Conservation (phyloP, 92 coral and sea anemone species). For the Parazoanthus atlanticus region DNA sequence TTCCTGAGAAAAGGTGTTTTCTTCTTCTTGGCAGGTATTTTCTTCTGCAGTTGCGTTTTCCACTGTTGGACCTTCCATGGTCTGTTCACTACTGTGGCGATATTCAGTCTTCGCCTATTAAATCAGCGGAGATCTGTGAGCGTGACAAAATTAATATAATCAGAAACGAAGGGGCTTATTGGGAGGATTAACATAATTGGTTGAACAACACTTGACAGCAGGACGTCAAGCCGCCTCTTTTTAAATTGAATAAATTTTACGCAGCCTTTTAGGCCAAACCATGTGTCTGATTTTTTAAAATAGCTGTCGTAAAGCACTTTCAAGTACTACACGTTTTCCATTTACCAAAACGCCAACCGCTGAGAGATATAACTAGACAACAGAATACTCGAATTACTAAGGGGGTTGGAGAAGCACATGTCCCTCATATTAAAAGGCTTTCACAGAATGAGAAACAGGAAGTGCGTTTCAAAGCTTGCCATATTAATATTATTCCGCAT, state of each 20-base stretch:
- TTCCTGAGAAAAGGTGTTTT: not conserved
- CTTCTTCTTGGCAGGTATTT: not conserved
- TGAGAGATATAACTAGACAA: not conserved
- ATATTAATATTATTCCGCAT: not conserved
- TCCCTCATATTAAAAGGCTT: not conserved
- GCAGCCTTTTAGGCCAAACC: not conserved
- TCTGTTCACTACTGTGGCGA: not conserved
- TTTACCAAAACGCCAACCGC: not conserved
- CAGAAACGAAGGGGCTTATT: not conserved
- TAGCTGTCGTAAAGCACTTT: not conserved
- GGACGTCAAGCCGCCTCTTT: not conserved
- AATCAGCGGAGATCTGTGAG: not conserved
- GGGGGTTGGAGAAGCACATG: not conserved
- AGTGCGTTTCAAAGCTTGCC: not conserved
- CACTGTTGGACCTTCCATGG: not conserved
- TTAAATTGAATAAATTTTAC: constrained; percentile 9
- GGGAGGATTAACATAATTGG: not conserved
- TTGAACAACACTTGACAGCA: constrained; percentile 26
- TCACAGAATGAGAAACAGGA: constrained; percentile 5
- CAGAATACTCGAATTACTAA: not conserved
- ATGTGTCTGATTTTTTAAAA: not conserved
- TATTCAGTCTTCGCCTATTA: not conserved
- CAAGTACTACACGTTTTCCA: not conserved
- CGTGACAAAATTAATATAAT: constrained; percentile 17
- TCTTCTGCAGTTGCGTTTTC: not conserved